These are phyloP conservation scores for Neodon shergylaensis DNA, from an alignment of 2,113 vertebrate species.

Conservation along the genomic window DNA sequence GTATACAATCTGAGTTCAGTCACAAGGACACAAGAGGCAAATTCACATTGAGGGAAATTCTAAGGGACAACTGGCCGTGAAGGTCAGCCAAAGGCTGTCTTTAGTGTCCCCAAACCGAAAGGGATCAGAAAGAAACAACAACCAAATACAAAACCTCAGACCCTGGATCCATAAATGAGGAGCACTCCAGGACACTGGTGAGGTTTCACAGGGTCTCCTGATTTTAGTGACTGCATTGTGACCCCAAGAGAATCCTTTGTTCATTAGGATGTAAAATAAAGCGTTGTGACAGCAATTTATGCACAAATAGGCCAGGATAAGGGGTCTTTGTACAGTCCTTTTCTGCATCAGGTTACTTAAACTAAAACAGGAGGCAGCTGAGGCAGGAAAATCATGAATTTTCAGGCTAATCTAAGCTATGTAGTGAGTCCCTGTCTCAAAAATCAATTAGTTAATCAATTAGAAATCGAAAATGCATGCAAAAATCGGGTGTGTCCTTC, in stretches of 20 bases:
- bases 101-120: neutral
- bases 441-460: neutral
- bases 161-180: neutral
- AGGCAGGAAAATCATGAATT: neutral
- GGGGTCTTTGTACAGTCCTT: neutral
- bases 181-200: neutral
- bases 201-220: neutral
- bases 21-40: neutral
- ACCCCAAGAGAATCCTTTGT: conserved; percentile 5
- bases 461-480: neutral
- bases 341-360: neutral
- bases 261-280: conserved; percentile 48
- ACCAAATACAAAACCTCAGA: neutral
- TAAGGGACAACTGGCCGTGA: neutral
- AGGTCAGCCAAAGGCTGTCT: neutral
- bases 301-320: neutral
- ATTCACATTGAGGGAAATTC: neutral
- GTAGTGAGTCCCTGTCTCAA: neutral
- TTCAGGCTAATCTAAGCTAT: neutral
- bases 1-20: neutral
- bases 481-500: conserved; percentile 6
- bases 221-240: conserved; percentile 3
- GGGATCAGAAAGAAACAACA: neutral
- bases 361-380: neutral
- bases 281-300: neutral